Conservation (phyloP, 2,113 vertebrate genomes). For the Cavia aperea region DNA sequence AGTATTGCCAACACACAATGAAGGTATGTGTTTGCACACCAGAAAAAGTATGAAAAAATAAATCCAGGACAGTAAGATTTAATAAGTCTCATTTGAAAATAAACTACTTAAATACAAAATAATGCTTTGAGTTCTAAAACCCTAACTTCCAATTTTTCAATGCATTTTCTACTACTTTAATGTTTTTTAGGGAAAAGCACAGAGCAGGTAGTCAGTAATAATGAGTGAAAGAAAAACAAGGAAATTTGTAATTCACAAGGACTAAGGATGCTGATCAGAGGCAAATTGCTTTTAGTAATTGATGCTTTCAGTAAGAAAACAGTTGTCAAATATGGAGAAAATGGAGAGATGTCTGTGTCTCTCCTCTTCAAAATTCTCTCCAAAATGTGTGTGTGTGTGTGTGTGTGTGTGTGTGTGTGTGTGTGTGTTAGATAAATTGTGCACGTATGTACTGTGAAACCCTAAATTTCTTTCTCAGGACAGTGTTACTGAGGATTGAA, state of each 20-base stretch:
- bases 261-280: neutral
- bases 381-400: neutral
- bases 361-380: neutral
- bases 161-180: neutral
- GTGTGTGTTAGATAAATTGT: neutral
- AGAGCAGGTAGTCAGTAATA: neutral
- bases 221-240: neutral
- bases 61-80: neutral
- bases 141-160: neutral
- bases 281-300: neutral
- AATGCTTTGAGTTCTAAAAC: neutral
- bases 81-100: neutral
- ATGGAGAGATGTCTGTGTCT: neutral
- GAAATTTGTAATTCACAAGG: neutral
- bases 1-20: neutral
- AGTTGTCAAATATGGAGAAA: neutral
- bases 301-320: neutral
- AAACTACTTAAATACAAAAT: neutral
- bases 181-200: neutral
- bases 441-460: too few relatives aligned
- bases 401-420: neutral
- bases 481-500: neutral
- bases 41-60: neutral
- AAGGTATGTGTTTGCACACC: too few relatives aligned
- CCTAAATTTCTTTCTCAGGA: neutral